phyloP scores from a whole-genome alignment of 2,113 vertebrate species.

The Siphamia tubifer region DNA sequence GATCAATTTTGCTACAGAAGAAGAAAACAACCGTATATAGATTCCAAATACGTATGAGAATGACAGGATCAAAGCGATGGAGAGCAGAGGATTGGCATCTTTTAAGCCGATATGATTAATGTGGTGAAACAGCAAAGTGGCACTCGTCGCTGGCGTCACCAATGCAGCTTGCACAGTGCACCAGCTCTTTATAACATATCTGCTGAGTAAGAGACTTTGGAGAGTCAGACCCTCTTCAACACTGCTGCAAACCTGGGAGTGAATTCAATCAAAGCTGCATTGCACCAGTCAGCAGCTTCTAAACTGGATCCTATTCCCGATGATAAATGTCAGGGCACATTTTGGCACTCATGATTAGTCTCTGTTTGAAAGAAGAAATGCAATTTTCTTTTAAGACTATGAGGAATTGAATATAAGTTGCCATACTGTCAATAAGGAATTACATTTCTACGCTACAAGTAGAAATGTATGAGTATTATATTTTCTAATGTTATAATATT shows the following conservation, averaged over 20 bases:
- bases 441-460: neutral
- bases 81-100: neutral
- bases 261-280: constrained; percentile 70
- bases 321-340: neutral
- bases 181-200: constrained; percentile 48
- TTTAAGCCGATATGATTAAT: constrained; percentile 28
- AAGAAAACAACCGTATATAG: neutral
- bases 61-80: neutral
- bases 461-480: no score
- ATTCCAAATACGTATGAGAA: neutral
- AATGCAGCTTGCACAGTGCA: constrained; percentile 35
- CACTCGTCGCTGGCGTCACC: constrained; percentile 35
- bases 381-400: neutral
- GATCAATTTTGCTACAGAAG: neutral
- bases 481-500: no score
- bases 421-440: neutral
- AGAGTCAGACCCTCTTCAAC: constrained; percentile 43
- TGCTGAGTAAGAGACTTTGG: constrained; percentile 70
- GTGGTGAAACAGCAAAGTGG: neutral
- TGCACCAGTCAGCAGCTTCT: constrained; percentile 64
- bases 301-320: neutral
- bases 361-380: neutral
- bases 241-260: constrained; percentile 58
- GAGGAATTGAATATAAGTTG: neutral
- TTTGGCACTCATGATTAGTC: neutral